These are phyloP conservation scores for Protobothrops flavoviridis DNA, from an alignment of 2,113 vertebrate genomes.

Conservation along the genomic window DNA sequence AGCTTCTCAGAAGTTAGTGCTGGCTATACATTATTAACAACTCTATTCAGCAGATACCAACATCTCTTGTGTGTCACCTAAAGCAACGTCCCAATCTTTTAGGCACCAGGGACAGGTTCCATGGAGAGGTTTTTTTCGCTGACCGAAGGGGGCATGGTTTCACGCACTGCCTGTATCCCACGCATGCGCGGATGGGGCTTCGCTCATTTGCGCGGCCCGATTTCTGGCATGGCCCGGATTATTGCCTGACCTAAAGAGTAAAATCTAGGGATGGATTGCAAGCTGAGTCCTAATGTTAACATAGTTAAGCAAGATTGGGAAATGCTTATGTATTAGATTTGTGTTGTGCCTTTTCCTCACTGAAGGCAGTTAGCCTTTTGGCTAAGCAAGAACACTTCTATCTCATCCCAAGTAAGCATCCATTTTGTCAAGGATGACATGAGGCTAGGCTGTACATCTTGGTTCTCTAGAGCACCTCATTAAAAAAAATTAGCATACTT, in stretches of 20 bases:
- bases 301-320: not conserved
- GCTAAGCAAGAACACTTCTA: not conserved
- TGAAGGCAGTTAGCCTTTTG: not conserved
- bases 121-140: not conserved
- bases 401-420: not conserved
- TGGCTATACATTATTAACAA: not conserved
- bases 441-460: not conserved
- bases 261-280: not conserved
- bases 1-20: not conserved
- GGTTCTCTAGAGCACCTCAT: not conserved
- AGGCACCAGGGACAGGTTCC: not conserved
- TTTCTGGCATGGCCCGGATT: not conserved
- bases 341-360: not conserved
- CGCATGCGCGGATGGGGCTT: not conserved
- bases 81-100: not conserved
- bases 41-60: not conserved
- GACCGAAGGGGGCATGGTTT: not conserved
- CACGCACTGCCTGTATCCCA: not conserved
- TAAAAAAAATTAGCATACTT: not conserved
- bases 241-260: not conserved
- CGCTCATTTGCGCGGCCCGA: fast-evolving
- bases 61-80: not conserved
- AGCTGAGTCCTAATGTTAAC: not conserved
- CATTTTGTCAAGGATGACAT: not conserved
- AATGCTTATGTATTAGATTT: not conserved